Conservation (phyloP, 2,113 vertebrate genomes). For the Nyctereutes procyonoides region DNA sequence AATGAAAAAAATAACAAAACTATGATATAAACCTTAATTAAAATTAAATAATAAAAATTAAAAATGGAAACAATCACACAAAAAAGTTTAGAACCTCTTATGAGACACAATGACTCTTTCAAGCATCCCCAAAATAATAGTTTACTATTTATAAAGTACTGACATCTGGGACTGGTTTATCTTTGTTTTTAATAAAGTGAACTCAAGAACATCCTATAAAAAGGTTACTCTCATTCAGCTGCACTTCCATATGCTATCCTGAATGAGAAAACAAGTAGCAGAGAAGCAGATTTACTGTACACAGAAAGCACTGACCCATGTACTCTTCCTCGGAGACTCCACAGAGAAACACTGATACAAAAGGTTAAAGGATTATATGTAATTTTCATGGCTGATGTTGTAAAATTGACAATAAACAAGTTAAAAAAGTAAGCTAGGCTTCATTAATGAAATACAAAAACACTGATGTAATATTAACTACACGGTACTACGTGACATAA, state of each 20-base stretch:
- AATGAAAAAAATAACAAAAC: conserved; percentile 32
- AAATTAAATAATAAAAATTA: conserved; percentile 40
- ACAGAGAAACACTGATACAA: background rate
- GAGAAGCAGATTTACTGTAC: background rate
- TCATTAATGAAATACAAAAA: background rate
- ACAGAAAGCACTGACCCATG: background rate
- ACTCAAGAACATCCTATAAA: conserved; percentile 8
- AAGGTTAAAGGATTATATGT: background rate
- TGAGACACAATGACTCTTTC: background rate
- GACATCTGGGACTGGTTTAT: background rate
- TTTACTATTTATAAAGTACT: conserved; percentile 13
- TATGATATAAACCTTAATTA: background rate
- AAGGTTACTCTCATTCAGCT: background rate
- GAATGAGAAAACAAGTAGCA: background rate
- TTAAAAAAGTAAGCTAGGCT: conserved; percentile 40
- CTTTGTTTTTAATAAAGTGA: conserved; percentile 40
- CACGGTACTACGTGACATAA: background rate
- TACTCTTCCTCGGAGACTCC: background rate
- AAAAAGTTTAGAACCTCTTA: background rate
- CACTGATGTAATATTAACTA: background rate
- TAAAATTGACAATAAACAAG: conserved; percentile 16
- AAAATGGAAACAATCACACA: background rate
- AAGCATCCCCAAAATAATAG: background rate
- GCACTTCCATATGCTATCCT: background rate
- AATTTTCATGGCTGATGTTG: background rate